Evolutionary conservation across 2,113 vertebrate species (phyloP), one percentile per base, ranked within the genome.

Genomic region (Bufo gargarizans): DNA sequence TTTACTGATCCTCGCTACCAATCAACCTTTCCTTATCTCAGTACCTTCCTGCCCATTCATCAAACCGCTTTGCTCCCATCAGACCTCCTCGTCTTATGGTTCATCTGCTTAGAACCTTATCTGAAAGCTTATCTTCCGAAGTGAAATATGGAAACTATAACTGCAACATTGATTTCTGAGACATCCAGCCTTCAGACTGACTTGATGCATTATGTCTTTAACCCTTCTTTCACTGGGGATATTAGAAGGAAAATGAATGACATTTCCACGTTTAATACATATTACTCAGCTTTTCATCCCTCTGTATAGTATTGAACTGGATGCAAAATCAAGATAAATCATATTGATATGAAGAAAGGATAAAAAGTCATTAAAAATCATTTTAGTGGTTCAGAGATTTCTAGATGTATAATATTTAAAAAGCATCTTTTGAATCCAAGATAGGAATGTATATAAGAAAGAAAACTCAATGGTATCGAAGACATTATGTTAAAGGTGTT

Each of bases 11-110:
- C 83, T 33, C 20, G 43, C 55, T 84, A 85, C 83, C 83, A 58
- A 76, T 74, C 83, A 85, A 53, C 50, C 67, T 33, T 76, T 85
- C 17, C 83, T 74, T 74, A 85, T 85, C 69, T 85, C 67, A 84
- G 72, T 84, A 69, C 47, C 49, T 84, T 84, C 82, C 82, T 84
- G 82, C 45, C 61, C 65, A 85, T 85, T 74, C 69, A 85, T 85
- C 69, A 72, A 74, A 85, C 49, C 58, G 67, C 69, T 84, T 19
- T 56, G 67, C 47, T 85, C 83, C 69, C n/a, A 71, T 74, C 53
- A 74, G 69, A 85, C 67, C 69, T 84, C 67, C n/a, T 49, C 65
- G 10, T 76, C 69, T 55, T 85, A 69, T 72, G 82, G 83, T 50
- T 76, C 49, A 74, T 85, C 83, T 85, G 22, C 69, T 74, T 85